Conservation (phyloP, 2,113 vertebrate genomes). For the Bufo gargarizans region DNA sequence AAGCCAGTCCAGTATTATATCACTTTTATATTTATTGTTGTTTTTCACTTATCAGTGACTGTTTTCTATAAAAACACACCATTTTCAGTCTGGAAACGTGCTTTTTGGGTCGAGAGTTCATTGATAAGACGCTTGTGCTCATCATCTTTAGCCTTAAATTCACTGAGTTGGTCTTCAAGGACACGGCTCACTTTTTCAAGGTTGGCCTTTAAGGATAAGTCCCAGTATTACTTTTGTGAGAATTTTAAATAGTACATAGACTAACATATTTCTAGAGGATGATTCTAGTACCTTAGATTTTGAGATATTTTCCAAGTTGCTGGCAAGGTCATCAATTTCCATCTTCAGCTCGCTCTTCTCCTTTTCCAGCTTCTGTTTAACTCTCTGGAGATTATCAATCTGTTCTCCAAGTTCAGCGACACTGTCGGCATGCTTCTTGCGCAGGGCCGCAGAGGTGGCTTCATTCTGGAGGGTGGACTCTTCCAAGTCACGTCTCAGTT, state of each 20-base stretch:
- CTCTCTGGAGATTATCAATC: constrained; percentile 64
- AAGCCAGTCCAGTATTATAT: no score
- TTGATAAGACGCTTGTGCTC: constrained; percentile 80
- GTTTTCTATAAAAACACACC: constrained; percentile 54
- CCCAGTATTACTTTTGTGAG: no score
- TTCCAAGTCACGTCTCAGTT: constrained; percentile 71
- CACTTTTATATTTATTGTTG: no score
- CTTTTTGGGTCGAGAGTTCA: constrained; percentile 72
- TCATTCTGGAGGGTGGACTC: constrained; percentile 73
- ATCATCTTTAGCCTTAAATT: constrained; percentile 81
- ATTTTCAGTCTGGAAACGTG: constrained; percentile 70
- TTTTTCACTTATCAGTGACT: no score
- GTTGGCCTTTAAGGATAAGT: constrained; percentile 70
- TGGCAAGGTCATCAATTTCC: constrained; percentile 79
- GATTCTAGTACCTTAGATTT: constrained; percentile 73
- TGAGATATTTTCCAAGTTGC: constrained; percentile 74
- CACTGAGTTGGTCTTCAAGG: constrained; percentile 81
- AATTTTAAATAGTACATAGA: no score
- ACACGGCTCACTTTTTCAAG: constrained; percentile 79
- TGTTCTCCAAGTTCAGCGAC: constrained; percentile 72
- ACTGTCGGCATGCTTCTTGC: constrained; percentile 75
- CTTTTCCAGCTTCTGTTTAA: constrained; percentile 67
- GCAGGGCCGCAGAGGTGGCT: constrained; percentile 66
- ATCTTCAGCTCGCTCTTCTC: constrained; percentile 76
- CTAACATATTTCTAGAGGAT: no score